These are phyloP conservation scores for Mnemiopsis leidyi DNA, from an alignment of 37 sponge, comb jelly and placozoan species.

Conservation along the genomic window DNA sequence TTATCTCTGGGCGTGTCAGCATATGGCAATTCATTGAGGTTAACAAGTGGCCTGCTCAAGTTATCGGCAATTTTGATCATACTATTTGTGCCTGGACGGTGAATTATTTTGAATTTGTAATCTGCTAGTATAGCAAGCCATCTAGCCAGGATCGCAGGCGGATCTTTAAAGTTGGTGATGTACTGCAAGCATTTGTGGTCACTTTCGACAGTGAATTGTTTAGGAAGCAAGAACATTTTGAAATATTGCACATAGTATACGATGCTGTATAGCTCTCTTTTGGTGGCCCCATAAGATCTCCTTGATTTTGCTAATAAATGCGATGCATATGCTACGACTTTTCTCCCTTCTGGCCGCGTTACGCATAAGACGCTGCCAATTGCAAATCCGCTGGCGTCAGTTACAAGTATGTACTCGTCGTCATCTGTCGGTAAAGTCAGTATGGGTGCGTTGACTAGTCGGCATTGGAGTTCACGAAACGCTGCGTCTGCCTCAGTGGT, in stretches of 20 bases:
- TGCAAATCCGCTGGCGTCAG: neutral
- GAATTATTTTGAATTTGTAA: constrained; percentile 63
- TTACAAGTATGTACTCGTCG: neutral
- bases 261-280: neutral
- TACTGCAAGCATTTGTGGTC: constrained; percentile 62
- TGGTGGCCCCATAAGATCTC: neutral
- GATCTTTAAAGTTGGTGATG: constrained; percentile 68
- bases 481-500: constrained; percentile 14
- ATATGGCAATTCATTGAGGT: neutral
- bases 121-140: constrained; percentile 66
- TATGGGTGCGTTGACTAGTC: neutral
- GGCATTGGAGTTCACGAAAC: neutral
- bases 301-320: neutral
- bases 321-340: constrained; percentile 2
- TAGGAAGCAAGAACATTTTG: neutral
- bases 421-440: constrained; percentile 43
- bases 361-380: neutral
- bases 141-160: constrained; percentile 46
- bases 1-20: neutral
- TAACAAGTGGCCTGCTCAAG: neutral
- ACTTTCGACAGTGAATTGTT: neutral
- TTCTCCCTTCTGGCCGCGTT: neutral
- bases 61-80: neutral
- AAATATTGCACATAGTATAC: neutral
- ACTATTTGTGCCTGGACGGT: constrained; percentile 50